phyloP scores from a whole-genome alignment of 2,888 invertebrate species.

The Brenthis hecate region DNA sequence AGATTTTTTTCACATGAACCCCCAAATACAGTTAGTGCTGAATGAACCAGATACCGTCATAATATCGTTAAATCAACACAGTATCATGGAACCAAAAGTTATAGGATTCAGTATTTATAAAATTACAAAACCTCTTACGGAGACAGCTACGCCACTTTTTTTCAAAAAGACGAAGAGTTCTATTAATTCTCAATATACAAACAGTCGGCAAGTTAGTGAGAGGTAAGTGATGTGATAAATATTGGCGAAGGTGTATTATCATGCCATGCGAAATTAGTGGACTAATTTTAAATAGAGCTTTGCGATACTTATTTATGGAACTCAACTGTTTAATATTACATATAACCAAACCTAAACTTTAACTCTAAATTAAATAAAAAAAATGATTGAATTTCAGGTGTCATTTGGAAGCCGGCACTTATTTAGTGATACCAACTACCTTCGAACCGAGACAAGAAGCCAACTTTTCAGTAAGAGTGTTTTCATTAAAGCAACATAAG shows the following conservation, averaged over 20 bases:
- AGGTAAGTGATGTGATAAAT: slow-evolving; percentile 50
- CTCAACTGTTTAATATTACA: too few species aligned
- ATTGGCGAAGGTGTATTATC: not conserved
- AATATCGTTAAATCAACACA: slow-evolving; percentile 93
- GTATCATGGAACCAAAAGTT: slow-evolving; percentile 95
- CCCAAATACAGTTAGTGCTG: slow-evolving; percentile 91
- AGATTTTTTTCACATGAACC: slow-evolving; percentile 96
- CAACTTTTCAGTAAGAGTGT: slow-evolving; percentile 91
- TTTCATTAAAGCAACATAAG: slow-evolving; percentile 89
- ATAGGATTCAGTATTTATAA: slow-evolving; percentile 95
- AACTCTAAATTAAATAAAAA: not conserved
- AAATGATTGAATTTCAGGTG: slow-evolving; percentile 80
- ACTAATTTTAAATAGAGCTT: not conserved
- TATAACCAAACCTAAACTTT: too few species aligned
- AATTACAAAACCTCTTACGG: slow-evolving; percentile 85
- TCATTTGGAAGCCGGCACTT: slow-evolving; percentile 90
- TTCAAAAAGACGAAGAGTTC: slow-evolving; percentile 93
- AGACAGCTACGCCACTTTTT: slow-evolving; percentile 89
- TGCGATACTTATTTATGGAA: not conserved
- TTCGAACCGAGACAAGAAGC: slow-evolving; percentile 96
- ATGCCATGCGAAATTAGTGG: slow-evolving; percentile 1
- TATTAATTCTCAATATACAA: slow-evolving; percentile 95
- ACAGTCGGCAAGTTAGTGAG: slow-evolving; percentile 91
- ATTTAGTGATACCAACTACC: slow-evolving; percentile 93
- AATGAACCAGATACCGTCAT: slow-evolving; percentile 86